Conservation (phyloP, 2,797 vertebrate genomes). For the Rhinoraja longicauda region DNA sequence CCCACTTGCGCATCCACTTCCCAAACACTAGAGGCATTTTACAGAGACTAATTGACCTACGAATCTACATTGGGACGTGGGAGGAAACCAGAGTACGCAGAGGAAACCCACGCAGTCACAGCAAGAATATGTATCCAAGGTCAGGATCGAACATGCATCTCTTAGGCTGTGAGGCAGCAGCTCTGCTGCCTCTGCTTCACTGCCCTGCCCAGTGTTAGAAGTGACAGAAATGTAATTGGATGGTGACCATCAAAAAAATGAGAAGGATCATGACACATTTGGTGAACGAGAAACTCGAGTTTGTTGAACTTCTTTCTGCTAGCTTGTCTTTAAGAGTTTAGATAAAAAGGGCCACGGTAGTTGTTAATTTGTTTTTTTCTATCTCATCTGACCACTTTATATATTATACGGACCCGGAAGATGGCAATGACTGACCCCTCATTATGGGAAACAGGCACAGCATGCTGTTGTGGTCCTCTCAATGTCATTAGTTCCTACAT, state of each 20-base stretch:
- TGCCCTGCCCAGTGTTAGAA: neutral
- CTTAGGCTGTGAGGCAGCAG: no score
- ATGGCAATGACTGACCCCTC: neutral
- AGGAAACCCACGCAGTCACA: no score
- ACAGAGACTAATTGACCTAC: no score
- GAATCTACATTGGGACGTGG: no score
- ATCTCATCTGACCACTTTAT: no score
- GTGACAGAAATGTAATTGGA: neutral
- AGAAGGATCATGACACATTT: neutral
- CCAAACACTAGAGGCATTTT: no score
- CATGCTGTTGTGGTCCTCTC: neutral
- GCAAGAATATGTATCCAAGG: no score
- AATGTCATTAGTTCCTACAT: neutral
- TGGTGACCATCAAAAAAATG: neutral
- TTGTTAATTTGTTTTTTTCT: neutral
- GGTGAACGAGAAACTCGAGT: neutral
- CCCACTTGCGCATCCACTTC: no score
- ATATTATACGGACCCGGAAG: no score
- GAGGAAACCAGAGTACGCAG: no score
- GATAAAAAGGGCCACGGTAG: neutral
- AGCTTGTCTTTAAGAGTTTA: neutral
- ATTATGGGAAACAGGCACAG: neutral
- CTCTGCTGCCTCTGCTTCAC: no score
- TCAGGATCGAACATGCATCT: no score
- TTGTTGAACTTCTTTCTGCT: neutral